Conservation (phyloP, 2,888 invertebrate species). For the Heliconius ismenius region DNA sequence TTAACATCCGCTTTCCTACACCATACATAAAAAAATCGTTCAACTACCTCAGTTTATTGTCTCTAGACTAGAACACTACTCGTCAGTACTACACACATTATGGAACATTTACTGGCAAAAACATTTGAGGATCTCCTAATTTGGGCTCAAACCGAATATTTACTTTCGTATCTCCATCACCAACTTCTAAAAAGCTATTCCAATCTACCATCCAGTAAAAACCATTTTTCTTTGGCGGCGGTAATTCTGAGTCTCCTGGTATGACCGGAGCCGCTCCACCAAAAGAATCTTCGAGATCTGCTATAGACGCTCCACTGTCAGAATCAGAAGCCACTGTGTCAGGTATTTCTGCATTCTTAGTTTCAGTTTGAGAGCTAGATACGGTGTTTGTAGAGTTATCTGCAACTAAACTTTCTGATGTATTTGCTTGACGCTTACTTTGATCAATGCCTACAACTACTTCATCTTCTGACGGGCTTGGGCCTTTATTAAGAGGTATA, state of each 20-base stretch:
- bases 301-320: constrained; percentile 78
- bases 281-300: constrained; percentile 89
- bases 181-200: constrained; percentile 93
- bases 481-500: constrained; percentile 69
- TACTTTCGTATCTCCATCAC: constrained; percentile 87
- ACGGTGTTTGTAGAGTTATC: constrained; percentile 44
- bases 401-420: constrained; percentile 45
- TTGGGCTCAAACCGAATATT: constrained; percentile 91
- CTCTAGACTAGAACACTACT: constrained; percentile 51
- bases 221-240: constrained; percentile 87
- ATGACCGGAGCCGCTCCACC: constrained; percentile 83
- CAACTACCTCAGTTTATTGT: constrained; percentile 26
- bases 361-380: constrained; percentile 48
- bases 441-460: constrained; percentile 56
- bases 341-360: constrained; percentile 51
- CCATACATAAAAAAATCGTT: constrained; percentile 2
- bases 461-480: constrained; percentile 62
- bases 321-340: constrained; percentile 75
- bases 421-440: constrained; percentile 66
- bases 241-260: constrained; percentile 83
- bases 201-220: constrained; percentile 93
- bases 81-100: constrained; percentile 61
- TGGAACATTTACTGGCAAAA: constrained; percentile 87
- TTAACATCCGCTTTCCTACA: background rate
- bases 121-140: constrained; percentile 89